These are phyloP conservation scores for Allolobophora icterica DNA, from an alignment of 2,888 invertebrate genomes.

Conservation along the genomic window DNA sequence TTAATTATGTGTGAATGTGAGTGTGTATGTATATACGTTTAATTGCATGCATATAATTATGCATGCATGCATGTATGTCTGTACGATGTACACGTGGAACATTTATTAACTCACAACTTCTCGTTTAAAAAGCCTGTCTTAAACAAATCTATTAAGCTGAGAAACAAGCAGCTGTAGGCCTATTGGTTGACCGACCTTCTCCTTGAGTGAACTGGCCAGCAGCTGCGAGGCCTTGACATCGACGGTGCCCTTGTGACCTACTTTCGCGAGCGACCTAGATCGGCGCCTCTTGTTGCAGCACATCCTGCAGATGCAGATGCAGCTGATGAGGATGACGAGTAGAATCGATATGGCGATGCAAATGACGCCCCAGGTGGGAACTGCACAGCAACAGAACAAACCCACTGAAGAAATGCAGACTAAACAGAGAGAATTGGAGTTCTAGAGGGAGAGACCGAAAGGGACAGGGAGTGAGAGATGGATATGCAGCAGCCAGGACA, in stretches of 20 bases:
- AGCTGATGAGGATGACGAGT: conserved; percentile 21
- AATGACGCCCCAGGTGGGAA: conserved; percentile 6
- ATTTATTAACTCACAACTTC: neutral
- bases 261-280: too few relatives aligned
- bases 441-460: too few relatives aligned
- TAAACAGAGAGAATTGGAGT: neutral
- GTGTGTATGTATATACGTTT: neutral
- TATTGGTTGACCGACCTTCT: neutral
- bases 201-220: conserved; percentile 24
- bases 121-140: neutral
- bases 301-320: conserved; percentile 19
- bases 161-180: neutral
- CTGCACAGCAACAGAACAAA: neutral
- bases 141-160: too few relatives aligned
- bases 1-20: neutral
- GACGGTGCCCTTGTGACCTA: conserved; percentile 5
- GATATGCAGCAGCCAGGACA: too few relatives aligned
- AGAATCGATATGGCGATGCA: conserved; percentile 18
- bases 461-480: neutral
- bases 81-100: neutral
- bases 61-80: neutral
- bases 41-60: neutral
- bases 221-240: conserved; percentile 21
- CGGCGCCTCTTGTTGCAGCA: conserved; percentile 25
- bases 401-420: neutral